Conservation (phyloP, 2,888 invertebrate species). For the Papilio elwesi region DNA sequence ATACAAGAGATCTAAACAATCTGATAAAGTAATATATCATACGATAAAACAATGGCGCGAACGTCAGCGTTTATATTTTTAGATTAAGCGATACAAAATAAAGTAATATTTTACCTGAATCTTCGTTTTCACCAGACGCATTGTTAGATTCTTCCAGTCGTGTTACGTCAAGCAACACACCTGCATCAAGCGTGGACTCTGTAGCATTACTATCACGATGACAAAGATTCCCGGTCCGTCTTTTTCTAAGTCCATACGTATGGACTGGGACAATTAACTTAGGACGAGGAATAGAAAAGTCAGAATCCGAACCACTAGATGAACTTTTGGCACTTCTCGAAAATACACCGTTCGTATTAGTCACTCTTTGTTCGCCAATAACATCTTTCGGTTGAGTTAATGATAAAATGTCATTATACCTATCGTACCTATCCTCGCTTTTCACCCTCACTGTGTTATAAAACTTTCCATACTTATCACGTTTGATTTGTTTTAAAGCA, state of each 20-base stretch:
- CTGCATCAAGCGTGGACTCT: constrained; percentile 72
- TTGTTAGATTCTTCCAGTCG: constrained; percentile 64
- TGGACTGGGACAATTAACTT: constrained; percentile 94
- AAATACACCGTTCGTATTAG: constrained; percentile 64
- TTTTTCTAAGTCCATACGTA: constrained; percentile 91
- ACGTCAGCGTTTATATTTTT: constrained; percentile 24
- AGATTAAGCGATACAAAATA: constrained; percentile 12
- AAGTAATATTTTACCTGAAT: constrained; percentile 63
- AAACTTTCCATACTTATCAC: constrained; percentile 76
- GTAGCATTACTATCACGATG: constrained; percentile 78
- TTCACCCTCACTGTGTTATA: constrained; percentile 81
- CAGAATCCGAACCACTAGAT: constrained; percentile 85
- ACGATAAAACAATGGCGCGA: constrained; percentile 27
- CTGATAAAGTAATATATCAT: constrained; percentile 34
- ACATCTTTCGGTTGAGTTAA: constrained; percentile 64
- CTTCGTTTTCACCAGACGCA: constrained; percentile 62
- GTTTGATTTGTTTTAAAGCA: constrained; percentile 74
- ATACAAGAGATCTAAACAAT: constrained; percentile 57
- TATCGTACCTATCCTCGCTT: constrained; percentile 79
- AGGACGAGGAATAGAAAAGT: constrained; percentile 93
- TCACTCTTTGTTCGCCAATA: constrained; percentile 67
- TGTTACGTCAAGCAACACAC: constrained; percentile 73
- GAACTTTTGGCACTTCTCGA: constrained; percentile 79
- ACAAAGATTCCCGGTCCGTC: constrained; percentile 91
- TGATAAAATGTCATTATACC: constrained; percentile 75